Conservation (phyloP, 2,113 vertebrate genomes). For the Turdus rufiventris region DNA sequence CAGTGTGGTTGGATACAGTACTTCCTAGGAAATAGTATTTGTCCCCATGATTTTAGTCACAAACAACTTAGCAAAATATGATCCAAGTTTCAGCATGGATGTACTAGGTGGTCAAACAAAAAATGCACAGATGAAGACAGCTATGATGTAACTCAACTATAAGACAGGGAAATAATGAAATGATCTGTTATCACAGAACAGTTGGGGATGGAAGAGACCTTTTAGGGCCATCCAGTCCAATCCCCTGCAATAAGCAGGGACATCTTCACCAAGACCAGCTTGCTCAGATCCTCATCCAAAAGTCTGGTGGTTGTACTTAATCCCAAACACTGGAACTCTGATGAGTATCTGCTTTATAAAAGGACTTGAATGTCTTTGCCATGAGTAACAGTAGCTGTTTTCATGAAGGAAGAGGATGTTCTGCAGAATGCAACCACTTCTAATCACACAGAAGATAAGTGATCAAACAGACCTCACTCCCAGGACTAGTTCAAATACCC, state of each 20-base stretch:
- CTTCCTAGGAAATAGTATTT: not conserved
- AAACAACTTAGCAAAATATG: not conserved
- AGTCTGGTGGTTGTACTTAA: not conserved
- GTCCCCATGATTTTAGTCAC: not conserved
- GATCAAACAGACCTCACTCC: conserved; percentile 9
- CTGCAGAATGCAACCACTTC: not conserved
- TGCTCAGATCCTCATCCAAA: not conserved
- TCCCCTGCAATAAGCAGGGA: not conserved
- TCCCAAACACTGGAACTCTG: not conserved
- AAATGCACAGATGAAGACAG: not conserved
- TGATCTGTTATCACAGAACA: not conserved
- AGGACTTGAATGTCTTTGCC: not conserved
- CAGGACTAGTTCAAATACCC: not conserved
- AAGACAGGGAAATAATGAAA: not conserved
- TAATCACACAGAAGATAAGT: conserved; percentile 29
- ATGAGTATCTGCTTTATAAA: not conserved
- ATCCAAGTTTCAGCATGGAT: not conserved
- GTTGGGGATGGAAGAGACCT: not conserved
- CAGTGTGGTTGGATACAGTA: not conserved
- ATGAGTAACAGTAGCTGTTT: not conserved
- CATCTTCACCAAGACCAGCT: not conserved
- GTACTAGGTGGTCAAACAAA: not conserved
- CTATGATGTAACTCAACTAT: not conserved
- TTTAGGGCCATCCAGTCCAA: not conserved
- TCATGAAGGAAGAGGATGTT: not conserved